Conservation (phyloP, 2,888 invertebrate species). For the Nysson spinosus region DNA sequence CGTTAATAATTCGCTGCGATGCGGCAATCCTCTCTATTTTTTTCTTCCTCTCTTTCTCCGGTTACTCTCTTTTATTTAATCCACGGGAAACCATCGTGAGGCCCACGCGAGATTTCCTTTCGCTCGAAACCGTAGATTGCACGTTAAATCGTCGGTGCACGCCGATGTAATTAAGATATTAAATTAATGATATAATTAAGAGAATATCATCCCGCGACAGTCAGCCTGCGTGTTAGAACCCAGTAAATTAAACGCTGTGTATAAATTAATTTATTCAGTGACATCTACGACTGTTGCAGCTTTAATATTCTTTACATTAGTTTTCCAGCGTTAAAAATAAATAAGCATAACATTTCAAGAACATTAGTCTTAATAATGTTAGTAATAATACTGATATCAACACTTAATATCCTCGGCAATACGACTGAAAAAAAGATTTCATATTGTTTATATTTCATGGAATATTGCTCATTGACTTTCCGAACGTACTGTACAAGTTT, state of each 20-base stretch:
- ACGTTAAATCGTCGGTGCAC: background rate
- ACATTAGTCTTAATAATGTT: no score
- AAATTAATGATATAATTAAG: background rate
- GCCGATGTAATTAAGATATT: background rate
- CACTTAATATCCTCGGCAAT: no score
- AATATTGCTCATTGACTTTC: background rate
- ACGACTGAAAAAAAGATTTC: no score
- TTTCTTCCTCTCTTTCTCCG: constrained; percentile 44
- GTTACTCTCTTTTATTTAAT: constrained; percentile 52
- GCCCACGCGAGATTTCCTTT: constrained; percentile 64
- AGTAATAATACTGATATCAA: no score
- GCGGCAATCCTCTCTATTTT: constrained; percentile 57
- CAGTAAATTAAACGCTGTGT: no score
- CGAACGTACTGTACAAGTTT: background rate
- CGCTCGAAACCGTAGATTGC: constrained; percentile 42
- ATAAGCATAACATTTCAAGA: no score
- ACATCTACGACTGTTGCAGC: no score
- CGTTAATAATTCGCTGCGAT: constrained; percentile 71
- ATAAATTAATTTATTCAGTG: constrained; percentile 1
- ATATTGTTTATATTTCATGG: no score
- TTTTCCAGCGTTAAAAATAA: no score
- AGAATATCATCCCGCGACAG: no score
- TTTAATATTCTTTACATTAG: no score
- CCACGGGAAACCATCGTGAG: constrained; percentile 51
- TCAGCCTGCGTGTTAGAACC: no score